phyloP scores from a whole-genome alignment of 1,140 invertebrate species.

The Drosophila biarmipes region DNA sequence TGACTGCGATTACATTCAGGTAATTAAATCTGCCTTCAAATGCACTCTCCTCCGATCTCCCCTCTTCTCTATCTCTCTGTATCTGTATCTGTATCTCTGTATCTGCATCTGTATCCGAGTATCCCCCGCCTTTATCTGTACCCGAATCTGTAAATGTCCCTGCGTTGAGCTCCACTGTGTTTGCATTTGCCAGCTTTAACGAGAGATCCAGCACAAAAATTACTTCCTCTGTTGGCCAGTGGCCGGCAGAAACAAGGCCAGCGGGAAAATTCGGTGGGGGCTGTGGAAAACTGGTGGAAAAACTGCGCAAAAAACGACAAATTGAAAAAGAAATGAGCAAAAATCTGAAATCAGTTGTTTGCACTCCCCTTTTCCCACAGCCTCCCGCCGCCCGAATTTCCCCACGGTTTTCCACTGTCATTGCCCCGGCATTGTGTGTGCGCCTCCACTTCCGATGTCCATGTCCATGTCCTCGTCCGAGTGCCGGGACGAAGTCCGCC shows the following conservation, averaged over 20 bases:
- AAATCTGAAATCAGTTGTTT: slow-evolving; percentile 76
- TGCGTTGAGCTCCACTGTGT: slow-evolving; percentile 35
- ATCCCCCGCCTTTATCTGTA: no score
- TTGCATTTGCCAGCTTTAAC: slow-evolving; percentile 70
- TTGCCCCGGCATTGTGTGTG: slow-evolving; percentile 52
- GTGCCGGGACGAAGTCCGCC: slow-evolving; percentile 38
- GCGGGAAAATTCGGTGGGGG: slow-evolving; percentile 2
- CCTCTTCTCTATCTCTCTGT: slow-evolving; percentile 24
- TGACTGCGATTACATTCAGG: slow-evolving; percentile 93
- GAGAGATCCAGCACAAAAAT: slow-evolving; percentile 69
- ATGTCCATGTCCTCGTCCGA: slow-evolving; percentile 29
- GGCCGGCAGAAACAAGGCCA: slow-evolving; percentile 49
- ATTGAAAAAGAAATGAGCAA: slow-evolving; percentile 80
- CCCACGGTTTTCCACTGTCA: slow-evolving; percentile 13
- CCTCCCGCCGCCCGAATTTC: background rate
- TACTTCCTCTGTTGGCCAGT: slow-evolving; percentile 70
- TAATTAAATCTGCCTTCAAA: slow-evolving; percentile 82
- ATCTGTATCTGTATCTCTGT: slow-evolving; percentile 20
- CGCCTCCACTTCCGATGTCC: slow-evolving; percentile 30
- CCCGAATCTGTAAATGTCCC: slow-evolving; percentile 9
- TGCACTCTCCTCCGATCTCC: slow-evolving; percentile 48
- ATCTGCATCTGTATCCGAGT: slow-evolving; percentile 12
- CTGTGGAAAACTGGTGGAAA: slow-evolving; percentile 18
- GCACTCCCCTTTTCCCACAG: slow-evolving; percentile 15
- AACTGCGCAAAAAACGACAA: slow-evolving; percentile 77